Conservation (phyloP, 2,113 vertebrate genomes). For the Sceloporus undulatus region DNA sequence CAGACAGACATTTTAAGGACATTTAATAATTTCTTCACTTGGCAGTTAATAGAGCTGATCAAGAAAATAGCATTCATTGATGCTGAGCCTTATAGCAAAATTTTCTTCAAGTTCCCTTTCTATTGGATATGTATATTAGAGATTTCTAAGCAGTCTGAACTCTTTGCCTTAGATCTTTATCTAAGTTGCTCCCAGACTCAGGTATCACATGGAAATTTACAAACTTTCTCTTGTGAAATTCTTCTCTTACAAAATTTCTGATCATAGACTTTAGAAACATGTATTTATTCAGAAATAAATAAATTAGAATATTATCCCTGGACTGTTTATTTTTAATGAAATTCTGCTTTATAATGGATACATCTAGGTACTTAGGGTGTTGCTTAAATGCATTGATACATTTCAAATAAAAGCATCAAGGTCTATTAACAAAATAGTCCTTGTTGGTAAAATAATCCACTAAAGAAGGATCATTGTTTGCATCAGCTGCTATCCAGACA, state of each 20-base stretch:
- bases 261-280: not conserved
- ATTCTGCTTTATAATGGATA: not conserved
- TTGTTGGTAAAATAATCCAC: too few relatives aligned
- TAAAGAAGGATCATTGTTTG: too few relatives aligned
- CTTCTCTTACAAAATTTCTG: slow-evolving; percentile 41
- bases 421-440: too few relatives aligned
- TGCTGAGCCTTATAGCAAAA: not conserved
- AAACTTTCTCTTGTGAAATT: slow-evolving; percentile 25
- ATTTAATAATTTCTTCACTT: not conserved
- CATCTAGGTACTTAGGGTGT: not conserved
- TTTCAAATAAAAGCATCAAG: not conserved
- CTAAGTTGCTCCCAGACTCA: not conserved
- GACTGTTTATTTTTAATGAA: not conserved
- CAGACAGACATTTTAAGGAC: not conserved
- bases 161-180: slow-evolving; percentile 20
- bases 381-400: not conserved
- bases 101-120: not conserved
- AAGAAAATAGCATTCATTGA: not conserved
- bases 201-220: not conserved
- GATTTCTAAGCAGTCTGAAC: fast-evolving
- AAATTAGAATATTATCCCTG: not conserved
- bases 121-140: not conserved
- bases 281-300: not conserved
- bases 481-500: too few relatives aligned
- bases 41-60: not conserved